These are phyloP conservation scores for Gallinago undulata DNA, from an alignment of 2,113 vertebrate species.

Conservation along the genomic window DNA sequence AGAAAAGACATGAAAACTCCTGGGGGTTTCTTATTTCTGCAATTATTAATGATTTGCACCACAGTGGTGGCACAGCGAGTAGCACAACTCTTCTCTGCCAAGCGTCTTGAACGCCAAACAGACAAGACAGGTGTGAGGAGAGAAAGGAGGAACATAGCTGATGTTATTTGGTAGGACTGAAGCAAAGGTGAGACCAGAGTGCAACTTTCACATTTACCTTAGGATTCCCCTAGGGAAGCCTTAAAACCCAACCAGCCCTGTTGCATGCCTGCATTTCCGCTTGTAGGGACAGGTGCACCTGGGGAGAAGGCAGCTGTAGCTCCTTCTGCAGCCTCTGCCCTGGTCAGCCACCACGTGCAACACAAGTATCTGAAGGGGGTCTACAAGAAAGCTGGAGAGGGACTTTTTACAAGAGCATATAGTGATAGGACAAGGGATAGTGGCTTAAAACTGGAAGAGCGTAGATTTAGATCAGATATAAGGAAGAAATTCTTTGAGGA, in stretches of 20 bases:
- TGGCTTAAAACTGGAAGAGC: background rate
- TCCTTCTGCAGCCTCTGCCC: background rate
- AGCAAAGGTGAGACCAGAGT: background rate
- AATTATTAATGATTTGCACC: background rate
- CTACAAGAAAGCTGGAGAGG: background rate
- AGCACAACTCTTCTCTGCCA: background rate
- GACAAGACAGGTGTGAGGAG: background rate
- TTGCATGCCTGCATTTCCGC: background rate
- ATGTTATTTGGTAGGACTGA: background rate
- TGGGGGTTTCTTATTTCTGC: background rate
- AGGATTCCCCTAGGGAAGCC: background rate
- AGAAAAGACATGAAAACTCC: background rate
- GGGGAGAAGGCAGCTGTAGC: background rate
- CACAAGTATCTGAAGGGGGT: background rate
- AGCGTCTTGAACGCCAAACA: background rate
- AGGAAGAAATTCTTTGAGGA: background rate
- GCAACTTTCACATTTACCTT: background rate
- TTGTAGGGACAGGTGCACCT: background rate
- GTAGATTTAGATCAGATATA: background rate
- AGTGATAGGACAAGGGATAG: background rate
- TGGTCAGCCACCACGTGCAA: fast-evolving
- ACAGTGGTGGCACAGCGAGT: background rate
- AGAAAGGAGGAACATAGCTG: background rate
- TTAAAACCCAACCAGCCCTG: background rate
- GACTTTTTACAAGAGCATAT: background rate